phyloP scores from a whole-genome alignment of 2,797 vertebrate genomes.

The Aphelocoma californica region DNA sequence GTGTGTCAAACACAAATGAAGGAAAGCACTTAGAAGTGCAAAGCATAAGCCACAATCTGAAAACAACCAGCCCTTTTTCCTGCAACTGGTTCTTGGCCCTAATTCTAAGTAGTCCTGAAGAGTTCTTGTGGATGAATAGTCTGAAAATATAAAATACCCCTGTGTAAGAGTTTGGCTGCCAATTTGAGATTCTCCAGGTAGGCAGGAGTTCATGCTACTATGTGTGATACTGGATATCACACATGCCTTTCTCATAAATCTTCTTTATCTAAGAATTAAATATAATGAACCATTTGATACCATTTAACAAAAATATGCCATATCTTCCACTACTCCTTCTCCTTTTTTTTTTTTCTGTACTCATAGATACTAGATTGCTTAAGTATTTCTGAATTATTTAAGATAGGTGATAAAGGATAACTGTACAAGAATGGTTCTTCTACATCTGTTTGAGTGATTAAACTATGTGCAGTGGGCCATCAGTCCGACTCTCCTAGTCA shows the following conservation, averaged over 20 bases:
- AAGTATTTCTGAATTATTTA: not conserved
- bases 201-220: not conserved
- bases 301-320: not conserved
- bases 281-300: not conserved
- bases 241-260: not conserved
- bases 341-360: too few species aligned
- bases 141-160: not conserved
- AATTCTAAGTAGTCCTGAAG: not conserved
- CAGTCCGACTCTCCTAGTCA: not conserved
- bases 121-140: not conserved
- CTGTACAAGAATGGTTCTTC: not conserved
- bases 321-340: not conserved
- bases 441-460: not conserved
- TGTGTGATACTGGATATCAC: not conserved
- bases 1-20: not conserved
- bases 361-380: not conserved
- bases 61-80: not conserved
- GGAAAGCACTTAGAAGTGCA: not conserved
- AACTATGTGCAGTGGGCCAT: not conserved
- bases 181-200: not conserved
- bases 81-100: not conserved
- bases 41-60: not conserved
- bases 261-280: not conserved
- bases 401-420: not conserved
- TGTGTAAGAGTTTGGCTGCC: not conserved